These are phyloP conservation scores for Sapajus apella DNA, from an alignment of 2,113 vertebrate genomes.

Conservation along the genomic window DNA sequence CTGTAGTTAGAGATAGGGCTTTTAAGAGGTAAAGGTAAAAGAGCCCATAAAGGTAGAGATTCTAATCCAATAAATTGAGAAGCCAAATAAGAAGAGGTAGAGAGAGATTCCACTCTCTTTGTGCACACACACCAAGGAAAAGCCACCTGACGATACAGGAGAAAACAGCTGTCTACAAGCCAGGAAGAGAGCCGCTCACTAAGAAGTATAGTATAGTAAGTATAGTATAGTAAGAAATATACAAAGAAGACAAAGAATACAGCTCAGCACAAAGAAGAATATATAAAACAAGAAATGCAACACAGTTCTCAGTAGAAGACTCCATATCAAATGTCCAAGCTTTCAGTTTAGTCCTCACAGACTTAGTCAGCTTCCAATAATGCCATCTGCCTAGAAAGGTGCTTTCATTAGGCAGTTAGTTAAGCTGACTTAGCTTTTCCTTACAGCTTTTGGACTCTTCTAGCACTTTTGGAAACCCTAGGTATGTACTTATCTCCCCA, in stretches of 20 bases:
- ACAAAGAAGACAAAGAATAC: neutral
- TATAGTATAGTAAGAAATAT: too few relatives aligned
- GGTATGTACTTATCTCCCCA: neutral
- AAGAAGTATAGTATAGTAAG: too few relatives aligned
- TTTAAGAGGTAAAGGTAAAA: neutral
- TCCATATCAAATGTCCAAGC: neutral
- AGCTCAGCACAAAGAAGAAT: neutral
- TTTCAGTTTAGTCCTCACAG: neutral
- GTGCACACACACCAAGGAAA: neutral
- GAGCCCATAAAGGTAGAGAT: neutral
- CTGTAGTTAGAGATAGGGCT: neutral
- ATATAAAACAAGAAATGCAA: neutral
- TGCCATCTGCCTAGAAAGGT: neutral
- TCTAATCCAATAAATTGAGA: neutral
- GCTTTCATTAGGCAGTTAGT: neutral
- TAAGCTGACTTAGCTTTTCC: neutral
- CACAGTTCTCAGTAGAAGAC: neutral
- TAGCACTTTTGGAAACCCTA: neutral
- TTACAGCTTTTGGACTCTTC: neutral
- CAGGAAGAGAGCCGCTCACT: neutral
- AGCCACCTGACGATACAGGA: fast-evolving
- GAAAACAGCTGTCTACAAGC: neutral
- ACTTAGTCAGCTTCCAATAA: neutral
- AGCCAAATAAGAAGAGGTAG: neutral
- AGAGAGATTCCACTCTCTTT: neutral